Evolutionary conservation across 2,888 invertebrate genomes (phyloP), one percentile per base, ranked within the genome.

Genomic region (Parnassius orleans): DNA sequence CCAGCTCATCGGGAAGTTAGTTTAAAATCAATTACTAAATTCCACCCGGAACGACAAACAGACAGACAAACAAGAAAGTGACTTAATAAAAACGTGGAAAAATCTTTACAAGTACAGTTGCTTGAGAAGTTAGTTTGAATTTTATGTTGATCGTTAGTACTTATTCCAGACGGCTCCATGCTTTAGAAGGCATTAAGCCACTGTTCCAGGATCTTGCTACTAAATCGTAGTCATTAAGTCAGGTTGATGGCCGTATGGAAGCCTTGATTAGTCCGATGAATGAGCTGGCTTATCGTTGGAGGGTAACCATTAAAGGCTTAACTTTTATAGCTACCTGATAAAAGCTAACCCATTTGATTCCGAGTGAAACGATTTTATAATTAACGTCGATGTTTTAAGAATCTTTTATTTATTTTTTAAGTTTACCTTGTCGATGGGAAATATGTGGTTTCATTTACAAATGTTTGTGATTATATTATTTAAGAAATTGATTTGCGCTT

Each of bases 61-160:
- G 2, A 19, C 2, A 19, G 19, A 19, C 2, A 2, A 19, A 19
- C 19, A 19, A 19, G 19, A 2, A 2, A 19, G 15, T 19, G 15
- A 19, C 15, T 19, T 19, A 19, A 19, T 19, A 19, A 19, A 19
- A 19, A 19, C 19, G 19, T 19, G 19, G 19, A 1, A 19, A 19
- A 19, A 19, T 7, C 33, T 33, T 5, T 33, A 33, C 1, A 7
- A 33, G 33, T 33, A 33, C 7, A 33, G 7, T 7, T 33, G 33
- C 7, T 33, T 0, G 33, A 33, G 9, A 3, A 9, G 65, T 68
- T 19, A 2, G 1, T 19, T 2, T 19, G 19, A 19, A 69, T 68
- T 73, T 73, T 76, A 46, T 56, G 51, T 56, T 52, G 41, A 56
- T 61, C 57, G 42, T 15, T 43, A 7, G 9, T 53, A 57, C 41